Evolutionary conservation across 2,797 vertebrate genomes (phyloP), one percentile per base, ranked within the genome.

Genomic region (Hybognathus amarus): DNA sequence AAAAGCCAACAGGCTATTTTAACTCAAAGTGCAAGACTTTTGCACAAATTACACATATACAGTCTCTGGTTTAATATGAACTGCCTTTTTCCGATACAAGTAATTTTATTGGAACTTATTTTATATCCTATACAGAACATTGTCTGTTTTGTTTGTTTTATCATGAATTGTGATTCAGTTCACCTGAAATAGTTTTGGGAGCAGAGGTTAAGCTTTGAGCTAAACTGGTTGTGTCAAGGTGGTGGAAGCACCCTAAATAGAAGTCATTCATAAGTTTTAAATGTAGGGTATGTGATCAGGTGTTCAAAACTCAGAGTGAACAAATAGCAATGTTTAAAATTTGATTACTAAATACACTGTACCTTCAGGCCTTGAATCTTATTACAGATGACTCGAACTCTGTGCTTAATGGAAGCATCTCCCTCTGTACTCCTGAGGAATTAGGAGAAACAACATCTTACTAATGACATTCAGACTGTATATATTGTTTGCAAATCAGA

Each of bases 311-410:
- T 73, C 10, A 8, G 33, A 56, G 20, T 15, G 36, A 42, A 56
- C 50, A 42, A 47, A 82, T 13, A 40, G 33, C 33, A 52, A 75
- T 38, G n/a, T 52, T 59, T 5, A 13, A 47, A 69, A 42, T 79
- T 24, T 50, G 56, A 38, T 9, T 77, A 50, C 36, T 8, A n/a
- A 24, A 67, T n/a, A 59, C 15, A 64, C n/a, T 27, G n/a, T 85
- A 99, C 97, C 94, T 83, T 91, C 3, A 97, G 87, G 33, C 90
- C 93, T 88, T 95, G 96, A 86, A 97, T 88, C 87, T 95, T 97
- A 88, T 96, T 95, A 74, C 95, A 92, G 82, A 98, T 94, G 59
- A 94, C 86, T 61, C 90, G 91, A 61, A 95, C 95, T 92, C 96
- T 97, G 83, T 94, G 95, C 73, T 90, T 95, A 85, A 96, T 92